Evolutionary conservation across 2,888 invertebrate genomes (phyloP).

Genomic region (Harmothoe impar): DNA sequence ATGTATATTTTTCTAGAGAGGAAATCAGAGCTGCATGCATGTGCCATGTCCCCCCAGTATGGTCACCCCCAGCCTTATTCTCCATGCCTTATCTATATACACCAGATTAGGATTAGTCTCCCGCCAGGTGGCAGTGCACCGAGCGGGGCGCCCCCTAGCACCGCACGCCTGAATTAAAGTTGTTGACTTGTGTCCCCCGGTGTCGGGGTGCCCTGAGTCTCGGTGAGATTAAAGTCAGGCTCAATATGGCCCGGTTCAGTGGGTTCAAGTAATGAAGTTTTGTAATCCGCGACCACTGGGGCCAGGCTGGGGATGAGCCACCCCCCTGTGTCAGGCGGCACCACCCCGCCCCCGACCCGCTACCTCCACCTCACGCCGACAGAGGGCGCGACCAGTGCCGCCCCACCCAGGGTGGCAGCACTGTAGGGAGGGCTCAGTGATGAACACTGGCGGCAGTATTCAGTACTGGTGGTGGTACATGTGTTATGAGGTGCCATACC

Average conservation of each 20-base stretch:
- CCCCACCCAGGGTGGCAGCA: neutral
- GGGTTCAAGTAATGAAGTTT: slow-evolving; percentile 60
- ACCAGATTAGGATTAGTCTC: neutral
- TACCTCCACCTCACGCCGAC: neutral
- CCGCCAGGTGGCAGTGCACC: neutral
- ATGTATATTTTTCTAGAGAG: too few species aligned
- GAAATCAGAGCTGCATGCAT: too few species aligned
- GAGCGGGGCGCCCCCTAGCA: too few species aligned
- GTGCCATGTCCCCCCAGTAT: too few species aligned
- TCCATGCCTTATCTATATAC: neutral
- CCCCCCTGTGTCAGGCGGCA: slow-evolving; percentile 24
- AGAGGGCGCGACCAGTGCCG: slow-evolving; percentile 6
- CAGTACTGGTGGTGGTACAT: neutral
- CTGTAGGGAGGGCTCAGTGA: neutral
- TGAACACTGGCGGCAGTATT: slow-evolving; percentile 48
- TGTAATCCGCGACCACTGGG: slow-evolving; percentile 41
- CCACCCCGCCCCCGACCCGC: slow-evolving; percentile 13
- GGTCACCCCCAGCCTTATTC: too few species aligned
- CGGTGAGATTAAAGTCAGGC: slow-evolving; percentile 57
- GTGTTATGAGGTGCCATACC: neutral
- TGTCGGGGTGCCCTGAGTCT: neutral
- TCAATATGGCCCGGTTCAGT: slow-evolving; percentile 61
- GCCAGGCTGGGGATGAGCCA: neutral
- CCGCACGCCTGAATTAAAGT: slow-evolving; percentile 5
- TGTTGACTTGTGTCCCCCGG: slow-evolving; percentile 51